Evolutionary conservation across 2,113 vertebrate species (phyloP), one percentile per base, ranked within the genome.

Genomic region (Murina feae): DNA sequence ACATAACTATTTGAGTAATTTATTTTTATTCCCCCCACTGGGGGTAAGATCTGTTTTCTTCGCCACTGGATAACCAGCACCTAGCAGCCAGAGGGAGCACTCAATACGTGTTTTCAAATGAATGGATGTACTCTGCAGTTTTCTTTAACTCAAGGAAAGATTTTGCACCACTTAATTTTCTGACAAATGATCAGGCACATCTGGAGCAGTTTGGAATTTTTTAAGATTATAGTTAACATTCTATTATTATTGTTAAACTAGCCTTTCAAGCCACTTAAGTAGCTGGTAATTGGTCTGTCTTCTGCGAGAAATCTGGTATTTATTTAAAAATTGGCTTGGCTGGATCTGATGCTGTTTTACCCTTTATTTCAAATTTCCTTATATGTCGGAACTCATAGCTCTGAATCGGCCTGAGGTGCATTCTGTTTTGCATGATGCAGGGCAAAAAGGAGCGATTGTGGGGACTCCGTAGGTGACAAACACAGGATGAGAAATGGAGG

Each of bases 71-170:
- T 39, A 87, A 78, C 6, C 10, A 76, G 49, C 18, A 66, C 42
- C 30, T 83, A 47, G 4, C 42, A 89, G 25, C 47, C n/a, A 85
- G 35, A 90, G 66, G 51, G 92, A 55, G 14, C 44, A 63, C 51
- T 71, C 80, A 72, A n/a, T 60, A 86, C 92, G 82, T 86, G 63
- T 63, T 95, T 95, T 82, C 20, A 86, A 68, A 69, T 89, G 78
- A 85, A 66, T 89, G 53, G 84, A 39, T 71, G 20, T 55, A 75
- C 25, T 83, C 51, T 88, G 9, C 17, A 80, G 49, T 74, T 83
- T 82, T 89, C 42, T 93, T 90, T 83, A 86, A 90, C 47, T 76
- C 89, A 65, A 81, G 47, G 44, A 68, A 84, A 94, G 23, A 71
- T 78, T 85, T 93, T 83, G n/a, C 1, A 53, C 17, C 42, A 82